Percentiles rank a stretch among this genome's conserved stretches.
Conservation (phyloP, 2,797 vertebrate genomes). For the Brachymystax lenok region DNA sequence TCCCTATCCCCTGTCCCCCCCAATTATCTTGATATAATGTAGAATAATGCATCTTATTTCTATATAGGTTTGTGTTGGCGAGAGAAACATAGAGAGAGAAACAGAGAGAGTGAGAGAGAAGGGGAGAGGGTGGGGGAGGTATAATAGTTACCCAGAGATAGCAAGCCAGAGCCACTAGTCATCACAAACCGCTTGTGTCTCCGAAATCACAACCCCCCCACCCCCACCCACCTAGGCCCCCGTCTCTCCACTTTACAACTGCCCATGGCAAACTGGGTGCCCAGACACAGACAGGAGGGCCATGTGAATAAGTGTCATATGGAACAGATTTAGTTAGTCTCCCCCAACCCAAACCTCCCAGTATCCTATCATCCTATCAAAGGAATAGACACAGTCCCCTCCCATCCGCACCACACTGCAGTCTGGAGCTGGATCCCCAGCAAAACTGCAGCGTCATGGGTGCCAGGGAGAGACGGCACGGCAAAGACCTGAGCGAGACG, state of each 20-base stretch:
- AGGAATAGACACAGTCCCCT: conserved; percentile 68
- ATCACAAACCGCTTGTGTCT: conserved; percentile 68
- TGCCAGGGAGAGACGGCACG: conserved; percentile 67
- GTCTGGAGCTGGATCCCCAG: conserved; percentile 51
- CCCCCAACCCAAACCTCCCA: conserved; percentile 17
- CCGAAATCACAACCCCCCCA: conserved; percentile 51
- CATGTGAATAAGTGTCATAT: conserved; percentile 94
- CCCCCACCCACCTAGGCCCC: conserved; percentile 33
- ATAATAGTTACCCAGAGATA: conserved; percentile 2
- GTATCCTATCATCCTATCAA: conserved; percentile 71
- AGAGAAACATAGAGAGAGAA: not conserved
- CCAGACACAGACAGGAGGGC: conserved; percentile 67
- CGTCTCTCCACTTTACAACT: conserved; percentile 28
- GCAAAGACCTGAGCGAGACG: conserved; percentile 42
- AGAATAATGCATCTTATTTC: not conserved
- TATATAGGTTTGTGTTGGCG: conserved; percentile 2
- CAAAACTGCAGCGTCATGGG: conserved; percentile 77
- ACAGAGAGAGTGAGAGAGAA: conserved; percentile 19
- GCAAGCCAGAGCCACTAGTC: conserved; percentile 54
- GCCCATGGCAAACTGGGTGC: conserved; percentile 43
- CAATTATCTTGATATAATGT: not conserved
- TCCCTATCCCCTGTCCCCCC: no score
- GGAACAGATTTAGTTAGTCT: conserved; percentile 89
- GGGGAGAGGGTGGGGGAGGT: not conserved
- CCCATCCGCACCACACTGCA: not conserved